Percentiles rank a stretch among this genome's conserved stretches.
phyloP scores from a whole-genome alignment of 2,888 invertebrate species.

The Euphydryas editha region DNA sequence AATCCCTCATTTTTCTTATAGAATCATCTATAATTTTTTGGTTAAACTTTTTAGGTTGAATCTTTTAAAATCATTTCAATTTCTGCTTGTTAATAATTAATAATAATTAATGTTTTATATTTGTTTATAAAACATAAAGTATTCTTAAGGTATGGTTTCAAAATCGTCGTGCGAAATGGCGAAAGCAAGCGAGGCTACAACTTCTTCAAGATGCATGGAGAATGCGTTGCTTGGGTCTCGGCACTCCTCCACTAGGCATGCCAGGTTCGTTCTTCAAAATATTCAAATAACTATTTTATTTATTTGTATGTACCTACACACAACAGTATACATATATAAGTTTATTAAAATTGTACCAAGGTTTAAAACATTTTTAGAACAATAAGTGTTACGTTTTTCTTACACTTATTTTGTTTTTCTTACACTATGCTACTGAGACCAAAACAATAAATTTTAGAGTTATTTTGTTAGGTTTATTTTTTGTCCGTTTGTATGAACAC shows the following conservation, averaged over 20 bases:
- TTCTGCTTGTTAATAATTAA: background rate
- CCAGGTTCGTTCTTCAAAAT: constrained; percentile 59
- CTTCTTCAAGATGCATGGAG: constrained; percentile 95
- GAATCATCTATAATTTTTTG: background rate
- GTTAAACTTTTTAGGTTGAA: background rate
- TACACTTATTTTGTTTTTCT: no score
- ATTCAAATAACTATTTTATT: background rate
- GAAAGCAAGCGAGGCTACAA: constrained; percentile 93
- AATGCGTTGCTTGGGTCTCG: constrained; percentile 92
- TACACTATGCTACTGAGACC: no score
- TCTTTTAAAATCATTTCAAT: background rate
- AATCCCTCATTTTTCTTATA: background rate
- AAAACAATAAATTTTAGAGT: no score
- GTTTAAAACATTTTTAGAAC: no score
- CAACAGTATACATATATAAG: background rate
- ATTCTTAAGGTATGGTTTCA: constrained; percentile 93
- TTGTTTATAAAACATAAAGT: background rate
- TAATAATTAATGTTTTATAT: background rate
- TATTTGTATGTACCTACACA: background rate
- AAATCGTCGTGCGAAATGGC: constrained; percentile 95
- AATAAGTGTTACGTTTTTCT: no score
- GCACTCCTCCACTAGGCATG: constrained; percentile 84
- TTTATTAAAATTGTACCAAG: background rate
- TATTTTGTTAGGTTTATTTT: no score
- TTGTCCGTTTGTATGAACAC: no score